Conservation (phyloP, 2,797 vertebrate species). For the Enteromius radiatus region DNA sequence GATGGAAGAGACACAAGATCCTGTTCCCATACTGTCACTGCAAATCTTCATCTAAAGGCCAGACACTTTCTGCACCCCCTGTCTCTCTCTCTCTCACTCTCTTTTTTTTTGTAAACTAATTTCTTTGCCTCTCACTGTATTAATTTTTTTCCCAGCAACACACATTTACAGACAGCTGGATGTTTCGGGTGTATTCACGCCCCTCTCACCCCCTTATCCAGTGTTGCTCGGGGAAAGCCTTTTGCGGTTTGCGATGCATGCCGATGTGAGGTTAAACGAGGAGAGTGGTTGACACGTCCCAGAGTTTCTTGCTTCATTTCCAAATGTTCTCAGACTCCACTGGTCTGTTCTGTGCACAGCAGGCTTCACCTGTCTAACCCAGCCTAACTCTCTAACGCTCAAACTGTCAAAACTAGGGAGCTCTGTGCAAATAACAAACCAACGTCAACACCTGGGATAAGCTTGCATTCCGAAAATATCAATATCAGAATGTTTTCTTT, state of each 20-base stretch:
- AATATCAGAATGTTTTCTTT: neutral
- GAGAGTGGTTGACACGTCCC: slow-evolving; percentile 34
- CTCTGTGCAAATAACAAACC: slow-evolving; percentile 12
- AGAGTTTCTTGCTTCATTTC: slow-evolving; percentile 34
- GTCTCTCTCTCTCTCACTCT: neutral
- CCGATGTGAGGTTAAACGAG: slow-evolving; percentile 63
- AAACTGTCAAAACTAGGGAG: slow-evolving; percentile 17
- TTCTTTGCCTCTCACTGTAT: neutral
- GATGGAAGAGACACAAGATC: slow-evolving; percentile 42
- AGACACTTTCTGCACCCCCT: slow-evolving; percentile 12
- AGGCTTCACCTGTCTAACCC: slow-evolving; percentile 24
- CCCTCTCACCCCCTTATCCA: neutral
- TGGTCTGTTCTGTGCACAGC: slow-evolving; percentile 21
- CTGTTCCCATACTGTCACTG: slow-evolving; percentile 50
- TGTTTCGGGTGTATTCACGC: neutral
- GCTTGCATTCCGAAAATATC: neutral
- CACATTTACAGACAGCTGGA: neutral
- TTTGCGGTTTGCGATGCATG: slow-evolving; percentile 62
- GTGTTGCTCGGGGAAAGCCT: neutral
- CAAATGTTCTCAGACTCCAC: slow-evolving; percentile 29
- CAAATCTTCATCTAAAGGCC: slow-evolving; percentile 42
- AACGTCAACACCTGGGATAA: neutral
- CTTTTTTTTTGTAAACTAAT: neutral
- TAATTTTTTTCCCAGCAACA: neutral
- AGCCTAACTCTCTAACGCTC: slow-evolving; percentile 5